Evolutionary conservation across 2,888 invertebrate genomes (phyloP), one percentile per base, ranked within the genome.

Genomic region (Acronicta psi): DNA sequence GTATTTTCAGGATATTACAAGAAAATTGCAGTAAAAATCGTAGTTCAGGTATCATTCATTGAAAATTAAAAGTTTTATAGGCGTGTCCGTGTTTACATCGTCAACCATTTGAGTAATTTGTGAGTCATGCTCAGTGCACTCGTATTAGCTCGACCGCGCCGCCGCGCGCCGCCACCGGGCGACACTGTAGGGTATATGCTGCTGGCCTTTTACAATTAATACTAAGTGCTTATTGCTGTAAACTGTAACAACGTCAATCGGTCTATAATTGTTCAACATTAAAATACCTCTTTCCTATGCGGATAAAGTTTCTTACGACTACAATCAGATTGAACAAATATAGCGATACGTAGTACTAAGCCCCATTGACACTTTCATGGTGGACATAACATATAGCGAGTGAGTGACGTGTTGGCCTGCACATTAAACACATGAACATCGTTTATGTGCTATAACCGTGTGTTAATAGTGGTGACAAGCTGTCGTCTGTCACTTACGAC

Each of bases 381-480:
- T 7, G 8, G 1, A 9, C 16, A 37, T 20, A 20, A 10, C 2
- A 25, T 9, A 1, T 25, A 25, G 8, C 8, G 1, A 25, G 8
- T 9, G 3, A n/a, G 23, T n/a, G 4, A 5, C 6, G 8, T 16
- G 9, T 23, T 16, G 2, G 42, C 18, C 4, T 1, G 10, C 9
- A 44, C 40, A 49, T 62, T 40, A 47, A 51, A 18, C 34, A 49
- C 36, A 31, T 9, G 31, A 17, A 36, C 38, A 44, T 29, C 11
- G 17, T 62, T 62, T 23, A n/a, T 38, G 43, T 36, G 6, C 44
- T 40, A 31, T 69, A 65, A 62, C 63, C 20, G 34, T 17, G 23
- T 41, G 69, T 62, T 49, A 44, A 54, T 54, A 47, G 52, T 31
- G 31, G 50, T 47, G 53, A 47, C 69, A 37, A 53, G 69, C 29